Percentiles rank a stretch among this genome's conserved stretches.
phyloP scores from a whole-genome alignment of 2,113 vertebrate species.

The Dipodomys stephensi region DNA sequence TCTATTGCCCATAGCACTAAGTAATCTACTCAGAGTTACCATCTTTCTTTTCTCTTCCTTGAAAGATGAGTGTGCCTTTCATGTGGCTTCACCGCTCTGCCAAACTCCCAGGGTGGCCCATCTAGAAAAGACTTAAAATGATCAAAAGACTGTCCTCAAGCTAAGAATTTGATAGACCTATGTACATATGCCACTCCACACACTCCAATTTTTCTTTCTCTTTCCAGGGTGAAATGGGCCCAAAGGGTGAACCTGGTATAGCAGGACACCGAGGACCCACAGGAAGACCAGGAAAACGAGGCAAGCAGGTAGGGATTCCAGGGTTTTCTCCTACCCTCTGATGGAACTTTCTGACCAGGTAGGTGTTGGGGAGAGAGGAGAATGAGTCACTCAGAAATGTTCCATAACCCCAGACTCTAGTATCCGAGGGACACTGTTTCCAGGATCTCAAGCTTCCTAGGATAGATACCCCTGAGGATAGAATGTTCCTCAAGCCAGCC shows the following conservation, averaged over 20 bases:
- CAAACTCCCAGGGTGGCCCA: not conserved
- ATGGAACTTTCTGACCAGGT: not conserved
- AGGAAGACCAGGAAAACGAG: conserved; percentile 97
- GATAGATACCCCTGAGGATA: not conserved
- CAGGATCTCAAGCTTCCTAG: not conserved
- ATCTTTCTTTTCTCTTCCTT: not conserved
- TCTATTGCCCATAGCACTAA: rapidly evolving
- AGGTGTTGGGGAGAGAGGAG: not conserved
- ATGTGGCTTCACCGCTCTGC: not conserved
- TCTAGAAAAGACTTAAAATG: not conserved
- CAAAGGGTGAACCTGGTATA: conserved; percentile 95
- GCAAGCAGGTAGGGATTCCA: conserved; percentile 92
- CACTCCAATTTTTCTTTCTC: conserved; percentile 24
- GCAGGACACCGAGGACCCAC: conserved; percentile 96
- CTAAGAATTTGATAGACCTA: rapidly evolving
- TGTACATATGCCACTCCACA: not conserved
- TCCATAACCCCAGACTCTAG: not conserved
- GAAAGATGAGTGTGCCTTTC: not conserved
- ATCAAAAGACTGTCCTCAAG: rapidly evolving
- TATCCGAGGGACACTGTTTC: not conserved
- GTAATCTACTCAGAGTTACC: too few relatives aligned
- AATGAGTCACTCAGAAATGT: not conserved
- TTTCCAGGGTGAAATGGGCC: conserved; percentile 97
- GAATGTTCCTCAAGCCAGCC: not conserved
- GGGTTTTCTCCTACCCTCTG: not conserved